Evolutionary conservation across 35 echinoderm and acorn worm species (phyloP).

Genomic region (Lytechinus variegatus): DNA sequence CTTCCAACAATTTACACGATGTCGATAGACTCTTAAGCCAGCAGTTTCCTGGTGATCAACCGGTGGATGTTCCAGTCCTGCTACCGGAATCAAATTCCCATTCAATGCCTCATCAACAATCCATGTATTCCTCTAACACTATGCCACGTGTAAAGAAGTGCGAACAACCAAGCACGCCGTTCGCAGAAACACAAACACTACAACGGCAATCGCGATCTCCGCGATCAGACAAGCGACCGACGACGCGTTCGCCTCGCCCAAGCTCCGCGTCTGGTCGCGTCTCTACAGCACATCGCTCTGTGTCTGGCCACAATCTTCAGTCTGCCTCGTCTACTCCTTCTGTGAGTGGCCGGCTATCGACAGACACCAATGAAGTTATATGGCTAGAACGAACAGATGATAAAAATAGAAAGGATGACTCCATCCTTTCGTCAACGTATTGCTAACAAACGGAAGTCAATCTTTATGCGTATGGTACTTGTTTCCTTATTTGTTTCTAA

Average conservation of each 20-base stretch:
- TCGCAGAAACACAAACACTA: background rate
- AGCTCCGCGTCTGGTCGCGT: background rate
- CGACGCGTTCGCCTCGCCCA: background rate
- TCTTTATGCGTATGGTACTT: background rate
- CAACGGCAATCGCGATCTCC: constrained; percentile 6
- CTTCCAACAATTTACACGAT: background rate
- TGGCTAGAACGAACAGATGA: constrained; percentile 41
- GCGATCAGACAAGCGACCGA: background rate
- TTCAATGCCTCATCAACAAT: constrained; percentile 29
- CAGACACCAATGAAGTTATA: constrained; percentile 28
- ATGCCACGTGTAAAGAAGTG: constrained; percentile 15
- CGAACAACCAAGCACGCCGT: background rate
- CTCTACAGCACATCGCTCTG: constrained; percentile 43
- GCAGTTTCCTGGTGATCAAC: constrained; percentile 30
- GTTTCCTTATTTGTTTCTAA: background rate
- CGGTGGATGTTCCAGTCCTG: constrained; percentile 24
- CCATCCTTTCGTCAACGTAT: constrained; percentile 25
- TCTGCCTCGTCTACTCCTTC: constrained; percentile 21
- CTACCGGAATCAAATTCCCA: constrained; percentile 30
- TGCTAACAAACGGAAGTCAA: background rate
- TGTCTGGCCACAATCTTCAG: constrained; percentile 54
- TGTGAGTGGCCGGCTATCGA: background rate
- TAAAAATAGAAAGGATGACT: background rate
- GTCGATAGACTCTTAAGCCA: constrained; percentile 49
- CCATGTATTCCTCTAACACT: constrained; percentile 2